Conservation (phyloP, 2,797 vertebrate species). For the Huso huso region DNA sequence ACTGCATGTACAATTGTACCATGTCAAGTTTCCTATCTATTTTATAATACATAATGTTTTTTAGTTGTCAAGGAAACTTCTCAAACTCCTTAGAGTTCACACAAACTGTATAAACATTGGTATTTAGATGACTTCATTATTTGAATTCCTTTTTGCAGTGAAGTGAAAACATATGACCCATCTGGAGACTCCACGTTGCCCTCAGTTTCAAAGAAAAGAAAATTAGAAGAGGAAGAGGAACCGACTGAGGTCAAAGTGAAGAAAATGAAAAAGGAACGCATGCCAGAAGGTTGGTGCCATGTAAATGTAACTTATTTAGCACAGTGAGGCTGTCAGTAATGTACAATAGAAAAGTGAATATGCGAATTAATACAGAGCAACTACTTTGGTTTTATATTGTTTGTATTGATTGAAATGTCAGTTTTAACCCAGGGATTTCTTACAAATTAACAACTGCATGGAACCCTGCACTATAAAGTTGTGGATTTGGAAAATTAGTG, state of each 20-base stretch:
- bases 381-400: not conserved
- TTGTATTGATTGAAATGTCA: too few relatives aligned
- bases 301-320: not conserved
- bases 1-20: too few relatives aligned
- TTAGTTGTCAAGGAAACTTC: too few relatives aligned
- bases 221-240: conserved; percentile 56
- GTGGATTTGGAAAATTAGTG: not conserved
- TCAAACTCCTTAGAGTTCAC: too few relatives aligned
- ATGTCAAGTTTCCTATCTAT: too few relatives aligned
- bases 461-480: not conserved
- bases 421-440: too few relatives aligned
- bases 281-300: conserved; percentile 50
- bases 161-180: conserved; percentile 83
- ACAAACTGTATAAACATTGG: too few relatives aligned
- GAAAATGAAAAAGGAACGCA: conserved; percentile 66
- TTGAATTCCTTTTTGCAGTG: conserved; percentile 49
- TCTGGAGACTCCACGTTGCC: conserved; percentile 88
- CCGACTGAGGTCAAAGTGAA: conserved; percentile 65
- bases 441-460: too few relatives aligned
- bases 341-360: not conserved
- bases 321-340: not conserved
- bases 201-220: conserved; percentile 81
- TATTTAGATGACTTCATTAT: not conserved
- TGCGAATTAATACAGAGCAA: not conserved
- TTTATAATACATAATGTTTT: too few relatives aligned